A percentile compares a stretch with the other conserved stretches of the same genome.
phyloP scores from a whole-genome alignment of 2,888 invertebrate species.

The Hydraecia micacea region DNA sequence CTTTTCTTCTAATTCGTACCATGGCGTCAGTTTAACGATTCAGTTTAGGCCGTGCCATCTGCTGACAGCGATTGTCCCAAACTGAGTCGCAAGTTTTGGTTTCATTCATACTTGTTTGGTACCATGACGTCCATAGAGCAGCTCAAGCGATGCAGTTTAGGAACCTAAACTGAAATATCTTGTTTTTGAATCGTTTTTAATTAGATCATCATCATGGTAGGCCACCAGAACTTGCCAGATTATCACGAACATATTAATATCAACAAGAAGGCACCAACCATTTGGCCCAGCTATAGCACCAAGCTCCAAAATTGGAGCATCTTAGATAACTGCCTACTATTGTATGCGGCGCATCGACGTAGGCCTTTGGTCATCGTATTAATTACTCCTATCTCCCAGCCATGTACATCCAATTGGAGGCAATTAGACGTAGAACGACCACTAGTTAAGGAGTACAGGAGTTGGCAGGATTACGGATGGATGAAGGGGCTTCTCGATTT shows the following conservation, averaged over 20 bases:
- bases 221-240: neutral
- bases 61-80: no score
- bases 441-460: constrained; percentile 49
- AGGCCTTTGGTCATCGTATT: constrained; percentile 69
- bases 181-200: no score
- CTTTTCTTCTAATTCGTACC: no score
- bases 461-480: constrained; percentile 38
- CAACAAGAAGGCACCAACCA: neutral
- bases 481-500: constrained; percentile 52
- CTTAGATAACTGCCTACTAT: constrained; percentile 34
- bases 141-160: no score
- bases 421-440: constrained; percentile 74
- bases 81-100: no score
- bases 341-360: constrained; percentile 33
- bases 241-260: constrained; percentile 21
- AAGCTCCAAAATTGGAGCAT: constrained; percentile 34
- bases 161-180: no score
- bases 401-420: constrained; percentile 77
- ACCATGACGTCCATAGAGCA: no score
- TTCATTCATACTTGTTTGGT: no score
- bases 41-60: no score
- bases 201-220: no score
- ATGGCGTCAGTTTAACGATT: no score
- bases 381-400: constrained; percentile 77
- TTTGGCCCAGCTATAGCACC: neutral